Conservation (phyloP, 2,888 invertebrate species). For the Fabriciana adippe region DNA sequence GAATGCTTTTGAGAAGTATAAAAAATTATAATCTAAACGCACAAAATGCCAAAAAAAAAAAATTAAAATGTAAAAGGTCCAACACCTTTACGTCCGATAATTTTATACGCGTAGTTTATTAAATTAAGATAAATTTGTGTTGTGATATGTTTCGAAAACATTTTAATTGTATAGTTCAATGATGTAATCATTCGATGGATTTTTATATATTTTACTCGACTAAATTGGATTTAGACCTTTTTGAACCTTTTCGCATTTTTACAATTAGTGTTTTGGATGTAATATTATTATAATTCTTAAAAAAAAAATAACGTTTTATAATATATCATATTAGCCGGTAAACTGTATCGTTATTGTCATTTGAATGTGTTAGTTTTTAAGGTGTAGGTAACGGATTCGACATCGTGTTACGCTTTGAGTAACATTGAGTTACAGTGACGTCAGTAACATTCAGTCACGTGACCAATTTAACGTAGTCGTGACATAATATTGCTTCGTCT, state of each 20-base stretch:
- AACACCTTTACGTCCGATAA: slow-evolving; percentile 4
- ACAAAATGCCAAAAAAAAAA: no score
- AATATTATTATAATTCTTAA: slow-evolving; percentile 8
- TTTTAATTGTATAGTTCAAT: slow-evolving; percentile 10
- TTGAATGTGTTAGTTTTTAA: not conserved
- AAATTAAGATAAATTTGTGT: slow-evolving; percentile 5
- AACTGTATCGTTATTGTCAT: slow-evolving; percentile 11
- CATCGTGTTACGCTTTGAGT: not conserved
- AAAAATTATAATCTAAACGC: no score
- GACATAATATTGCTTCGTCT: slow-evolving; percentile 46
- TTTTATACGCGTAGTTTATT: not conserved
- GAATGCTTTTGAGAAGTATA: no score
- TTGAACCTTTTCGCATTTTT: slow-evolving; percentile 8
- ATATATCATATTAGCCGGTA: slow-evolving; percentile 1
- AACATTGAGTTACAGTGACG: slow-evolving; percentile 2
- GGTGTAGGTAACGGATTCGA: no score
- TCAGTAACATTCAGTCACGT: not conserved
- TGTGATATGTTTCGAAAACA: slow-evolving; percentile 20
- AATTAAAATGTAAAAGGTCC: not conserved
- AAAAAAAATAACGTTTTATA: slow-evolving; percentile 11
- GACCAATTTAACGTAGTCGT: slow-evolving; percentile 56
- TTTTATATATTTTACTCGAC: not conserved
- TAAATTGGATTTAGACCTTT: slow-evolving; percentile 8
- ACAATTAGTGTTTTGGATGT: slow-evolving; percentile 13
- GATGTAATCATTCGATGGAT: slow-evolving; percentile 16